Base-by-base conservation (phyloP, 2,113 vertebrate species). In the Nyctereutes procyonoides region DNA sequence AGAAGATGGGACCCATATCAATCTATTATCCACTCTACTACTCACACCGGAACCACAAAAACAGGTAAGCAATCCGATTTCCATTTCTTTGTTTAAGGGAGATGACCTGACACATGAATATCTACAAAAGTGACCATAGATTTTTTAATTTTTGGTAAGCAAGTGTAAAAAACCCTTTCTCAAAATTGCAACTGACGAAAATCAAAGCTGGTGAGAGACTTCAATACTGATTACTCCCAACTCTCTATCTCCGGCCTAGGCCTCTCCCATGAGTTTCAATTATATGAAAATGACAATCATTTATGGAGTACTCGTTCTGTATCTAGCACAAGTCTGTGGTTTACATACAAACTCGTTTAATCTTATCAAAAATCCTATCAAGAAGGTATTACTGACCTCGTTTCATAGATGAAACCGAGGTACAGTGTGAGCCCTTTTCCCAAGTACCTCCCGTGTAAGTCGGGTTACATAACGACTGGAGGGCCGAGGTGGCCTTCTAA, bases 131-230 rank as follows among this genome's bases (percentile, higher is more conserved):
- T 67, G 22, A 86, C n/a, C 15, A 28, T 1, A 11, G 63, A 60
- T 65, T 88, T 88, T 93, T 84, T 88, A 91, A 38, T 48, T 51
- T 83, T 73, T 74, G 30, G 48, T 51, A 63, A 80, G 81, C 51
- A 95, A 81, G 89, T 32, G 53, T 58, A 85, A 93, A 96, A 38
- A 88, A 65, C 56, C 38, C 51, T 32, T 58, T 63, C 43, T 81
- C 43, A 82, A 88, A 97, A 81, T 6, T 55, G 28, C 88, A 95
- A 43, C 10, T 90, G 38, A 84, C 12, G 83, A 93, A 93, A 95
- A 55, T n/a, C 62, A n/a, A 65, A 55, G 67, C 32, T 93, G 73
- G 53, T 63, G 35, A 88, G 60, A 77, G 67, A 90, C 24, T 65
- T 79, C 71, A 63, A 58, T 43, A 56, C 12, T 63, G 28, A 83